Evolutionary conservation across 1,140 invertebrate genomes (phyloP), one percentile per base, ranked within the genome.

Genomic region (Helicoverpa zea): DNA sequence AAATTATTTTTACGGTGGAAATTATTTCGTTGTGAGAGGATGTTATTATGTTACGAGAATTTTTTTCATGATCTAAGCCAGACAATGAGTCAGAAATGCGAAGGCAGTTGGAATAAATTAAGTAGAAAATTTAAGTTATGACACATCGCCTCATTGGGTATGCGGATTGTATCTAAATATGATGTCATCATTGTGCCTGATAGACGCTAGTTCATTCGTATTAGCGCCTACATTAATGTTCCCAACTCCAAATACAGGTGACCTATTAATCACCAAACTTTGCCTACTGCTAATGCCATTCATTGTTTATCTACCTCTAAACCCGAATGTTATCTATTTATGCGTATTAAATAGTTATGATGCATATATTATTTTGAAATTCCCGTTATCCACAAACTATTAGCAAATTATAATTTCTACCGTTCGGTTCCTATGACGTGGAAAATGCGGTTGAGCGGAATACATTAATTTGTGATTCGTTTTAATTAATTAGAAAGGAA

Each of bases 71-170:
- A 43, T 16, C 64, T 18, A 18, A 43, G 64, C 64, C 49, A 68
- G 64, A 68, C 64, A 23, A 43, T 68, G 64, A 68, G 43, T 68
- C 64, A 68, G 43, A 49, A 68, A 43, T 12, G 43, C 18, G 35
- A 47, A 68, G 43, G 43, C 43, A 47, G 23, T 61, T 61, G 3
- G 18, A 18, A 68, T 49, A 49, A 23, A 68, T 68, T 68, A 68
- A 49, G 43, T 49, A 18, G 64, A 68, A 68, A 68, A 23, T n/a
- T 18, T 47, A 18, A 49, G 4, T 2, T 13, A 16, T 68, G 64
- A 49, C 64, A 68, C 64, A 68, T 66, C 35, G 58, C 58, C 58
- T 59, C 23, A 11, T 43, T 43, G 3, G 16, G 3, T 47, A 11
- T n/a, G 7, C 10, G 63, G 43, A 18, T 35, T 43, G n/a, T 66